These are phyloP conservation scores for Frankliniella intonsa DNA, from an alignment of 2,888 invertebrate genomes.

Conservation along the genomic window DNA sequence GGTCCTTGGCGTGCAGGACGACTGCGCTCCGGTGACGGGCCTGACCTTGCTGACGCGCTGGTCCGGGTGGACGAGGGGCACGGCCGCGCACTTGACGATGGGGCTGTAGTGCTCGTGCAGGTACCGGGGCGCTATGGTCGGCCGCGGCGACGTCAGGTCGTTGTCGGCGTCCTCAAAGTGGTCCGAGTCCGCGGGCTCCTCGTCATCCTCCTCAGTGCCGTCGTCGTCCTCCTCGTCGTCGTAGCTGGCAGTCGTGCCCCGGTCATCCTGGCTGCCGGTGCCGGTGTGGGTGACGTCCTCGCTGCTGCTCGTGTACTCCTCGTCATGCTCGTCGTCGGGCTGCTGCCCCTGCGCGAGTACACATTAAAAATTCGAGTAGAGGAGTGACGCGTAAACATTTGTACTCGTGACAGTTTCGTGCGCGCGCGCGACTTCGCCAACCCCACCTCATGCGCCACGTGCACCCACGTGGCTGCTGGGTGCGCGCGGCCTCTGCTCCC, in stretches of 20 bases:
- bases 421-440: too few species aligned
- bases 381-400: too few species aligned
- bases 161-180: conserved; percentile 8
- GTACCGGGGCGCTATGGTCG: background rate
- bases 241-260: background rate
- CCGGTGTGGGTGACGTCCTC: background rate
- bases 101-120: background rate
- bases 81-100: background rate
- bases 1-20: background rate
- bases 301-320: background rate
- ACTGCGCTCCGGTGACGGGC: background rate
- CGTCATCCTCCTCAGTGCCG: background rate
- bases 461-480: background rate
- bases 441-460: too few species aligned
- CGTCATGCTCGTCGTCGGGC: background rate
- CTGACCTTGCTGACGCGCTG: background rate
- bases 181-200: background rate
- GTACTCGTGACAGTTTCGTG: too few species aligned
- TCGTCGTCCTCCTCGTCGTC: background rate
- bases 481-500: background rate
- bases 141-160: background rate
- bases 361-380: too few species aligned
- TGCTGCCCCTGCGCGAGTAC: background rate
- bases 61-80: conserved; percentile 2
- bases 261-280: background rate